Conservation (phyloP, 2,888 invertebrate species). For the Drosophila anomalipes region DNA sequence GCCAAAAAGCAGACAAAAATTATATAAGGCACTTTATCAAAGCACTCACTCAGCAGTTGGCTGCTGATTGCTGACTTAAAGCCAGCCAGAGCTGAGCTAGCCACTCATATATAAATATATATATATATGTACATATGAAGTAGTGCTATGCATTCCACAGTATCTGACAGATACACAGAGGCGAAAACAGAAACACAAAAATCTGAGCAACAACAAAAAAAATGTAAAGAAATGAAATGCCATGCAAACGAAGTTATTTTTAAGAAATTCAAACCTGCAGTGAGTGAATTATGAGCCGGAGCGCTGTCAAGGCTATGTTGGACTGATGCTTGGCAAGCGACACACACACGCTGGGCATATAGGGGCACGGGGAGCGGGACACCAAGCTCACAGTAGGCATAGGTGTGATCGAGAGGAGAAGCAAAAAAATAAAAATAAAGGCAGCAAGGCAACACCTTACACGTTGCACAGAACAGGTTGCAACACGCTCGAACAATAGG, state of each 20-base stretch:
- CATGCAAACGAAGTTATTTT: conserved; percentile 80
- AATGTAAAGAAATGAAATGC: conserved; percentile 38
- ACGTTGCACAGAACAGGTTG: conserved; percentile 77
- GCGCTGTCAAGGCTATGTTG: conserved; percentile 65
- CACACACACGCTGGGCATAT: conserved; percentile 71
- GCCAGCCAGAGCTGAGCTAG: conserved; percentile 27
- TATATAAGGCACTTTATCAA: conserved; percentile 14
- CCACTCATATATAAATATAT: neutral
- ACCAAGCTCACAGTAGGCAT: conserved; percentile 33
- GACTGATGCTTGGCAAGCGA: conserved; percentile 65
- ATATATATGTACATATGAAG: neutral
- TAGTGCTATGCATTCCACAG: conserved; percentile 15
- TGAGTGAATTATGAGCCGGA: conserved; percentile 79
- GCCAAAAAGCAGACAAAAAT: conserved; percentile 4
- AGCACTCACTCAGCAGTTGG: conserved; percentile 54
- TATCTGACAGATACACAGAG: conserved; percentile 36
- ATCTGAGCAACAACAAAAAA: conserved; percentile 4
- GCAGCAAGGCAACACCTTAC: conserved; percentile 61
- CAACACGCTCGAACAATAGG: conserved; percentile 68
- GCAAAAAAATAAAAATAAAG: conserved; percentile 46
- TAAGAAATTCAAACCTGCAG: conserved; percentile 79
- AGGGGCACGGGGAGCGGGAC: conserved; percentile 34
- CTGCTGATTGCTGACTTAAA: conserved; percentile 12
- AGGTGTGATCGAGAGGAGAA: conserved; percentile 72
- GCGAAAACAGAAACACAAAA: conserved; percentile 23